phyloP scores from a whole-genome alignment of 2,797 vertebrate species.

The Setipinna tenuifilis region DNA sequence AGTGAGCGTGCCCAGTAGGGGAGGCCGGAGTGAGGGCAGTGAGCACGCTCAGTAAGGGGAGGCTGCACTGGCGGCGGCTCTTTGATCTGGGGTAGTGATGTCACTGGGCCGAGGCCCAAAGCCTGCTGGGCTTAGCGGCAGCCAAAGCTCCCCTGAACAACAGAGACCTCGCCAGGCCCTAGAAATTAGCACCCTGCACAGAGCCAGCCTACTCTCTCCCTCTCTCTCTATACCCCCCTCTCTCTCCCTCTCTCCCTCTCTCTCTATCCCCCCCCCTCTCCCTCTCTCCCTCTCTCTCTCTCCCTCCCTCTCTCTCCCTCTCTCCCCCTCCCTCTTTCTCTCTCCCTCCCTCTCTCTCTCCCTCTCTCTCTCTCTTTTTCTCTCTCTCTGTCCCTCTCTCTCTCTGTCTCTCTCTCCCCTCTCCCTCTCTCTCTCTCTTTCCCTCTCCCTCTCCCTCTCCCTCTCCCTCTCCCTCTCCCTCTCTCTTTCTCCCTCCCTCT shows the following conservation, averaged over 20 bases:
- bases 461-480: too few relatives aligned
- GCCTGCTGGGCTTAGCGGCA: neutral
- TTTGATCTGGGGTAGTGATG: slow-evolving; percentile 12
- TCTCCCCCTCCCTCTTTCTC: too few relatives aligned
- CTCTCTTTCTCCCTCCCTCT: neutral
- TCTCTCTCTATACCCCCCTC: neutral
- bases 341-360: too few relatives aligned
- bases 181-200: neutral
- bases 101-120: neutral
- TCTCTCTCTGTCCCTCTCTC: too few relatives aligned
- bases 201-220: neutral
- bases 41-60: slow-evolving; percentile 12
- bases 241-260: neutral
- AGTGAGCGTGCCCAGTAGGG: slow-evolving; percentile 1
- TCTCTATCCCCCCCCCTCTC: too few relatives aligned
- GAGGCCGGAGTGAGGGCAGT: neutral
- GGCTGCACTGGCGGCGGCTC: neutral
- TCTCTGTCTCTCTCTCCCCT: too few relatives aligned
- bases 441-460: too few relatives aligned
- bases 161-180: neutral
- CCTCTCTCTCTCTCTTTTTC: too few relatives aligned
- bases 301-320: too few relatives aligned
- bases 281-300: too few relatives aligned
- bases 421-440: too few relatives aligned
- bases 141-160: neutral